A percentile compares a stretch with the other conserved stretches of the same genome.
These are phyloP conservation scores for Scalopus aquaticus DNA, from an alignment of 2,113 vertebrate genomes.

Conservation along the genomic window DNA sequence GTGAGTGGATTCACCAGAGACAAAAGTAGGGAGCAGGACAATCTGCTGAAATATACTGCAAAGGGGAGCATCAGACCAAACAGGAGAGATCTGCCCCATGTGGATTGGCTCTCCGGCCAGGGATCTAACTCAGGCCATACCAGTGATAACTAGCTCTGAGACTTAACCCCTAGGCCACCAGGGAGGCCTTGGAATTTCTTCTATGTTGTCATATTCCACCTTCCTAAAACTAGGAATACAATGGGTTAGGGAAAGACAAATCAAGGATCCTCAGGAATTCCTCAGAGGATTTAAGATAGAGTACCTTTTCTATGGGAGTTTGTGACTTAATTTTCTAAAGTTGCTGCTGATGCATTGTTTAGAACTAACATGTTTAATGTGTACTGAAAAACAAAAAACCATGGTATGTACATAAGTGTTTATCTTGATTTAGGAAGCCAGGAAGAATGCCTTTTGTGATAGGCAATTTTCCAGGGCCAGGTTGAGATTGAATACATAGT, in stretches of 20 bases:
- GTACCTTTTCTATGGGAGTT: not conserved
- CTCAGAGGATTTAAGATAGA: too few species aligned
- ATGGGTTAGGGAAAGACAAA: not conserved
- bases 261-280: too few species aligned
- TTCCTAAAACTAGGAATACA: not conserved
- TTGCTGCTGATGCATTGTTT: not conserved
- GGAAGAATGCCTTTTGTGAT: not conserved
- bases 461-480: not conserved
- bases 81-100: too few species aligned
- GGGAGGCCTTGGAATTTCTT: not conserved
- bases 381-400: not conserved
- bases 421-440: not conserved
- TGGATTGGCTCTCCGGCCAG: too few species aligned
- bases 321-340: slow-evolving; percentile 15
- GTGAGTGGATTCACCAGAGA: too few species aligned
- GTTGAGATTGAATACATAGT: not conserved
- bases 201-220: not conserved
- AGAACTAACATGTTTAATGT: not conserved
- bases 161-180: too few species aligned
- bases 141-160: too few species aligned
- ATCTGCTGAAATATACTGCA: too few species aligned
- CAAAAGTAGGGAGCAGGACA: too few species aligned
- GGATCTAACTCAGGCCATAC: too few species aligned
- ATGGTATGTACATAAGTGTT: not conserved
- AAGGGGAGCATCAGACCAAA: too few species aligned